A percentile compares a stretch with the other conserved stretches of the same genome.
Conservation (phyloP, 2,888 invertebrate genomes). For the Thera britannica region DNA sequence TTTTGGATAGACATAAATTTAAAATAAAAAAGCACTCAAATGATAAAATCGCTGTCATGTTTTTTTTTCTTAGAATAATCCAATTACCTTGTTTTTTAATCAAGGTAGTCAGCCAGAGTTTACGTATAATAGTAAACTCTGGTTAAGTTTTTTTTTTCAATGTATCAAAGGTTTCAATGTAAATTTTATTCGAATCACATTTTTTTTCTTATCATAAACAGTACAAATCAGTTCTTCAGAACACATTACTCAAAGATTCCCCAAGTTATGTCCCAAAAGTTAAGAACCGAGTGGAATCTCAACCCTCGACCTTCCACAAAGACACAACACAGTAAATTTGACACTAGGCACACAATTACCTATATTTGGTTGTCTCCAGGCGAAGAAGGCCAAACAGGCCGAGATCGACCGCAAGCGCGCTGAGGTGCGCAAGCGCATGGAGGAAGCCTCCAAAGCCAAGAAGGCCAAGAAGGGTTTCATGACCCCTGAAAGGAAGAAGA, state of each 20-base stretch:
- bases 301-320: too few species aligned
- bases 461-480: constrained; percentile 99
- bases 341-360: constrained; percentile 36
- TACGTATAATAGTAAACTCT: too few species aligned
- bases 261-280: too few species aligned
- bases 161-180: too few species aligned
- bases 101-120: too few species aligned
- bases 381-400: constrained; percentile 98
- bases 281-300: too few species aligned
- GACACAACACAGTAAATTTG: not conserved
- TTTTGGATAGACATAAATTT: not conserved
- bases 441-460: constrained; percentile 99
- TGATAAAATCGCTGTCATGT: not conserved
- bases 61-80: too few species aligned
- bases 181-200: not conserved
- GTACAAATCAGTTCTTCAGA: not conserved
- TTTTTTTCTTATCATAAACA: not conserved
- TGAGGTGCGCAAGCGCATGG: constrained; percentile 99
- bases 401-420: constrained; percentile 99
- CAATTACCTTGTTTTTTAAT: too few species aligned
- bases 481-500: constrained; percentile 99
- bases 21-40: not conserved
- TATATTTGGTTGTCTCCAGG: constrained; percentile 84
- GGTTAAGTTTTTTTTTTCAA: too few species aligned
- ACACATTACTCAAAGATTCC: not conserved